Evolutionary conservation across 1,140 invertebrate species (phyloP).

Genomic region (Drosophila kanapiae): DNA sequence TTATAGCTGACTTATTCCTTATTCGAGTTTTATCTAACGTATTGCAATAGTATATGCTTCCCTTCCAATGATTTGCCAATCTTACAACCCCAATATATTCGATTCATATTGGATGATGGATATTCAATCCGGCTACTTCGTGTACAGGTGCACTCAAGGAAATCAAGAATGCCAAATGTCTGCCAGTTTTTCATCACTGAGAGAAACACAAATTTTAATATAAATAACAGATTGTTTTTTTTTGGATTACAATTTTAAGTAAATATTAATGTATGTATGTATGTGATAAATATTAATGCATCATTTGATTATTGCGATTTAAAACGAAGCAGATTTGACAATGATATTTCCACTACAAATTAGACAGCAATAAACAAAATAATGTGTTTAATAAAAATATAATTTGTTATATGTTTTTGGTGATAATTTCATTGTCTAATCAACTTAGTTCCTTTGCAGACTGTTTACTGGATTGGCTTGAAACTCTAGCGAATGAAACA

Average conservation of each 20-base stretch:
- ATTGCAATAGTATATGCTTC: not conserved
- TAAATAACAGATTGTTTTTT: too few species aligned
- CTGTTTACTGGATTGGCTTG: too few species aligned
- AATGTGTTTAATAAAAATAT: not conserved
- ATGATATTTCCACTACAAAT: too few species aligned
- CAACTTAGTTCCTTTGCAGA: too few species aligned
- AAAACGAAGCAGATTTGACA: too few species aligned
- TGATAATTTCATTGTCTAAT: not conserved
- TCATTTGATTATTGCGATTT: not conserved
- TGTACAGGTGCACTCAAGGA: conserved; percentile 23
- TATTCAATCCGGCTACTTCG: conserved; percentile 14
- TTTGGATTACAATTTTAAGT: too few species aligned
- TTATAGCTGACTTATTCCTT: too few species aligned
- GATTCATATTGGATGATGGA: conserved; percentile 6
- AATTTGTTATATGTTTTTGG: not conserved
- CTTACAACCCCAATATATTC: conserved; percentile 10
- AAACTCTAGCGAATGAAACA: not conserved
- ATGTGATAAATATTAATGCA: too few species aligned
- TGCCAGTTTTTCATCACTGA: not conserved
- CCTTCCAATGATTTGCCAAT: conserved; percentile 2
- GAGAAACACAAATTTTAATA: not conserved
- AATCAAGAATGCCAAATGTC: conserved; percentile 21
- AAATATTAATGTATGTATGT: too few species aligned
- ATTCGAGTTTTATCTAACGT: too few species aligned
- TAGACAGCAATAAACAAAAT: too few species aligned